Evolutionary conservation across 1,140 invertebrate genomes (phyloP).

Genomic region (Aleiodes sp.): DNA sequence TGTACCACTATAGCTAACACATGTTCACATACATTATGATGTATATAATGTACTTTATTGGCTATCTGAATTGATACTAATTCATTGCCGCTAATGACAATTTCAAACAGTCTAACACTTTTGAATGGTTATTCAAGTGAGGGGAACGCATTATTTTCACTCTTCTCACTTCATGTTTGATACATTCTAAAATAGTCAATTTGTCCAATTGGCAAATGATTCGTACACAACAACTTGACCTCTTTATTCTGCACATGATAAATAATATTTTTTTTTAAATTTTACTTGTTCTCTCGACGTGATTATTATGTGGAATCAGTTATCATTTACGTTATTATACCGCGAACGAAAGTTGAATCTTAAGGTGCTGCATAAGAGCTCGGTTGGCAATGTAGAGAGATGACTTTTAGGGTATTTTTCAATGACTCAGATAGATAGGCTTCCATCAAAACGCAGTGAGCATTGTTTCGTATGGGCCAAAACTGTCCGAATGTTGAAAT

Average conservation of each 20-base stretch:
- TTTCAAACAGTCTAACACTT: neutral
- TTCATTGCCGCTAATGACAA: constrained; percentile 11
- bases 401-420: no score
- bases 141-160: neutral
- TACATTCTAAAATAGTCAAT: constrained; percentile 10
- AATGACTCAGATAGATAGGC: no score
- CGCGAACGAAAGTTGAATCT: no score
- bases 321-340: no score
- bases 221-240: neutral
- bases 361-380: no score
- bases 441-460: no score
- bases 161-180: neutral
- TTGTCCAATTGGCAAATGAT: neutral
- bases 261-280: neutral
- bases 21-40: no score
- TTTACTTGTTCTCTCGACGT: neutral
- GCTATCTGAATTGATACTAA: constrained; percentile 14
- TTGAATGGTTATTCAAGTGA: neutral
- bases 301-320: no score
- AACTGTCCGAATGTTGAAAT: no score
- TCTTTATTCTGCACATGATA: neutral
- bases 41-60: constrained; percentile 2
- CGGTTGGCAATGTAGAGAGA: no score
- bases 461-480: no score
- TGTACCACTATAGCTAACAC: no score